phyloP scores from a whole-genome alignment of 2,888 invertebrate genomes.

The Diachrysia chrysitis region DNA sequence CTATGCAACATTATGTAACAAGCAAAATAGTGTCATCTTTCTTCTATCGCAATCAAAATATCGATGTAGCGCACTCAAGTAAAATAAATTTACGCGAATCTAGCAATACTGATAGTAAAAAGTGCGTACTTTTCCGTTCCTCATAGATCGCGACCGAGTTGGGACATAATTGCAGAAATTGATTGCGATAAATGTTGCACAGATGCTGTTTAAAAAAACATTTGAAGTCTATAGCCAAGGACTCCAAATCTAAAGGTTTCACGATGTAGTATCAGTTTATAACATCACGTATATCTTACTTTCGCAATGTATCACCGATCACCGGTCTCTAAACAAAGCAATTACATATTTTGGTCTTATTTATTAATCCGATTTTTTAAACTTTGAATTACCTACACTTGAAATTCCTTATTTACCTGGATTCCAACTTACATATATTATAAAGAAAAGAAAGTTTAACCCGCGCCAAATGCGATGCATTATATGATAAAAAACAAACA shows the following conservation, averaged over 20 bases:
- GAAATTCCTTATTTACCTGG: too few relatives aligned
- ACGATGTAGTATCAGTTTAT: background rate
- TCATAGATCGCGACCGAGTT: constrained; percentile 62
- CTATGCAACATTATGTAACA: constrained; percentile 1
- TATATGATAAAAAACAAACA: too few relatives aligned
- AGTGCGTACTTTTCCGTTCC: constrained; percentile 55
- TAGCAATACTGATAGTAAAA: constrained; percentile 25
- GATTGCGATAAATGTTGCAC: constrained; percentile 66
- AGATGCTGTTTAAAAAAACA: constrained; percentile 49
- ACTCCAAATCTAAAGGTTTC: background rate
- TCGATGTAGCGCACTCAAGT: background rate
- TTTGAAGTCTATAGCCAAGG: constrained; percentile 5
- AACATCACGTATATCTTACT: too few relatives aligned
- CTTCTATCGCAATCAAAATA: constrained; percentile 5
- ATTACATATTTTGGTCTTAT: too few relatives aligned
- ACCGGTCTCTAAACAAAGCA: too few relatives aligned
- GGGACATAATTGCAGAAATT: constrained; percentile 66
- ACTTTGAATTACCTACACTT: too few relatives aligned
- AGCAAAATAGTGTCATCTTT: background rate
- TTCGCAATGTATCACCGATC: too few relatives aligned
- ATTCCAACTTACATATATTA: too few relatives aligned
- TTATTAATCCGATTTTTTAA: too few relatives aligned
- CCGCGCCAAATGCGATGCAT: too few relatives aligned
- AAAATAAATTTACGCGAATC: background rate
- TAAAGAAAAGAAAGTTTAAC: too few relatives aligned